Conservation (phyloP, 1,140 invertebrate genomes). For the Drosophila kepulauana region DNA sequence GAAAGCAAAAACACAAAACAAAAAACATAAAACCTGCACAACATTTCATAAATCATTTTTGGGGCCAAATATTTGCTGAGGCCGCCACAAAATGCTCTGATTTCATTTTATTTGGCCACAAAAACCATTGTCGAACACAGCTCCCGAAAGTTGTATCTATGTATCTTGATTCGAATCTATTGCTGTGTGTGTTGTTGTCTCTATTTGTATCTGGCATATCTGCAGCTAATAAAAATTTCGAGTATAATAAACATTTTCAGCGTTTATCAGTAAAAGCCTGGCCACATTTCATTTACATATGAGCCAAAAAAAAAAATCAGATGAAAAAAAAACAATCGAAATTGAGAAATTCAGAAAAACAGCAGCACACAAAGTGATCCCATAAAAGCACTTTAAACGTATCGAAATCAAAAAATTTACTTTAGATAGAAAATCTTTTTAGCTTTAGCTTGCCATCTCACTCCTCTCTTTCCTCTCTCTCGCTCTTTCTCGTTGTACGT, state of each 20-base stretch:
- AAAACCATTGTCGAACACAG: constrained; percentile 52
- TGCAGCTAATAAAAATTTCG: constrained; percentile 68
- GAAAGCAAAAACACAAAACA: too few relatives aligned
- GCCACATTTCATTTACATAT: constrained; percentile 60
- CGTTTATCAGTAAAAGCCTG: constrained; percentile 65
- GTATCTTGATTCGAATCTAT: constrained; percentile 27
- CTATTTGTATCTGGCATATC: constrained; percentile 16
- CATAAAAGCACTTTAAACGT: constrained; percentile 44
- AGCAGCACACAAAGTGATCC: constrained; percentile 1
- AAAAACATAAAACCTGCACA: constrained; percentile 7
- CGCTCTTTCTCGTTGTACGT: neutral
- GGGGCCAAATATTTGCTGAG: constrained; percentile 63
- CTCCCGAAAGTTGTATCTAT: constrained; percentile 8
- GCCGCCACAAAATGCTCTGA: constrained; percentile 59
- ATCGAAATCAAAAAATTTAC: constrained; percentile 6
- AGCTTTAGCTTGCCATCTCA: neutral
- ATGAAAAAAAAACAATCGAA: constrained; percentile 6
- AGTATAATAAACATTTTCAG: constrained; percentile 57
- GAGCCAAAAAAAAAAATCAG: neutral
- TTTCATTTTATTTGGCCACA: constrained; percentile 67
- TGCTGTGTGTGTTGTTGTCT: constrained; percentile 37
- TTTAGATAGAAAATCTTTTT: constrained; percentile 23
- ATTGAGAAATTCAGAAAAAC: neutral
- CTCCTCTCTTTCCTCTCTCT: too few relatives aligned
- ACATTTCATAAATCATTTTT: constrained; percentile 61